Evolutionary conservation across 2,888 invertebrate genomes (phyloP).

Genomic region (Drosophila austrosaltans): DNA sequence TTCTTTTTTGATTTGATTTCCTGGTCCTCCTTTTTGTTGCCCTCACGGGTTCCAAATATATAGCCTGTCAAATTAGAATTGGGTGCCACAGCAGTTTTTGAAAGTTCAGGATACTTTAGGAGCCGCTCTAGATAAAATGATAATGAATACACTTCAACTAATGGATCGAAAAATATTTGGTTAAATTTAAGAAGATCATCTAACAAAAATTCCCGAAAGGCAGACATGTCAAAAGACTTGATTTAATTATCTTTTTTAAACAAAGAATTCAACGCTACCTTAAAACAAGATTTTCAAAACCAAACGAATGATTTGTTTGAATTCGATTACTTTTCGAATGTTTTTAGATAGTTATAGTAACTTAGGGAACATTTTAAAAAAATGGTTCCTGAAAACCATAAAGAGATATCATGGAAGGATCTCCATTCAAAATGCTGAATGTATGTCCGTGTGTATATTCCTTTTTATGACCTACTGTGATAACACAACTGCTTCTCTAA

Average conservation of each 20-base stretch:
- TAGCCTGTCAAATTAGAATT: constrained; percentile 36
- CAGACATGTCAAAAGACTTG: constrained; percentile 30
- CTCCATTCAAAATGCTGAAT: too few species aligned
- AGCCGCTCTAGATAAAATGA: constrained; percentile 32
- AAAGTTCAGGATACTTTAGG: constrained; percentile 45
- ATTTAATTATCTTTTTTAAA: constrained; percentile 1
- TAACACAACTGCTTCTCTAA: too few species aligned
- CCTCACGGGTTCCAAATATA: constrained; percentile 30
- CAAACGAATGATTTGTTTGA: too few species aligned
- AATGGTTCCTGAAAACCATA: too few species aligned
- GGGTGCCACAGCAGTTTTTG: constrained; percentile 38
- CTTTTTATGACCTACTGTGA: too few species aligned
- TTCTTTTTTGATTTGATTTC: neutral
- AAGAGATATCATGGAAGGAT: too few species aligned
- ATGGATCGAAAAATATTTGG: constrained; percentile 41
- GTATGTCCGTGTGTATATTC: too few species aligned
- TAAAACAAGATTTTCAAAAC: neutral
- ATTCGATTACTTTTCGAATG: too few species aligned
- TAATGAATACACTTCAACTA: constrained; percentile 44
- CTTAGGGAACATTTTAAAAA: too few species aligned
- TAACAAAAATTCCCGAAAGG: constrained; percentile 41
- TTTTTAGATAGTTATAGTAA: too few species aligned
- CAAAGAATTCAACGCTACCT: neutral
- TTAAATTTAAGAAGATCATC: constrained; percentile 58
- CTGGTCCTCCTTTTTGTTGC: neutral